Conservation (phyloP, 2,797 vertebrate species). For the Aeoliscus strigatus region DNA sequence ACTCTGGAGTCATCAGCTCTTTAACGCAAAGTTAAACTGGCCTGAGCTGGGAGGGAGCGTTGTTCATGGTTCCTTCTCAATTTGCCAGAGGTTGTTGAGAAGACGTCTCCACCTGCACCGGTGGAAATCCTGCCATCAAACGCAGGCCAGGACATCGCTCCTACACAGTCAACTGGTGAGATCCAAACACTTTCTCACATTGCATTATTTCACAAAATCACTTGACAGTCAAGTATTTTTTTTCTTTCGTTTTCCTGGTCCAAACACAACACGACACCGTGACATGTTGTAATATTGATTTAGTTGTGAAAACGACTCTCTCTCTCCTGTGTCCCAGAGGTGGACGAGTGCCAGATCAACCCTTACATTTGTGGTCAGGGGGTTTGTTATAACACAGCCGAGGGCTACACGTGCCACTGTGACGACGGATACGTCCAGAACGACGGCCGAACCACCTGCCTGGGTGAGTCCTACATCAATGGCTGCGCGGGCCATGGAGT, state of each 20-base stretch:
- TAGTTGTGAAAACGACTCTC: constrained; percentile 6
- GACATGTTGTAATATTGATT: not conserved
- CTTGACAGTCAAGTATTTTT: no score
- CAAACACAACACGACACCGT: no score
- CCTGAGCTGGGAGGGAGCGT: no score
- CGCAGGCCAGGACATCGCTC: constrained; percentile 90
- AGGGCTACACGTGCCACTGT: constrained; percentile 90
- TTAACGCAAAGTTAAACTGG: no score
- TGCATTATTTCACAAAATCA: no score
- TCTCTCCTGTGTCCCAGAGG: constrained; percentile 76
- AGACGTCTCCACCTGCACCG: constrained; percentile 85
- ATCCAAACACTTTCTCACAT: constrained; percentile 7
- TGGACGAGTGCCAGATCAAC: constrained; percentile 90
- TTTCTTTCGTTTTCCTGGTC: no score
- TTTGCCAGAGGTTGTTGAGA: constrained; percentile 85
- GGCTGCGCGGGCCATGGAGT: no score
- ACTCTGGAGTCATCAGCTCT: no score
- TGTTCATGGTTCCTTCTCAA: constrained; percentile 24
- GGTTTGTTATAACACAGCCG: constrained; percentile 86
- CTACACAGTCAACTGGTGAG: constrained; percentile 89
- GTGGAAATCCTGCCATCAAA: constrained; percentile 88
- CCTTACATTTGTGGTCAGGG: constrained; percentile 90
- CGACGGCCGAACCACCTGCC: constrained; percentile 78
- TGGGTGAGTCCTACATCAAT: no score
- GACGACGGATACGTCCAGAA: constrained; percentile 80